Conservation (phyloP, 2,888 invertebrate genomes). For the Seladonia tumulorum region DNA sequence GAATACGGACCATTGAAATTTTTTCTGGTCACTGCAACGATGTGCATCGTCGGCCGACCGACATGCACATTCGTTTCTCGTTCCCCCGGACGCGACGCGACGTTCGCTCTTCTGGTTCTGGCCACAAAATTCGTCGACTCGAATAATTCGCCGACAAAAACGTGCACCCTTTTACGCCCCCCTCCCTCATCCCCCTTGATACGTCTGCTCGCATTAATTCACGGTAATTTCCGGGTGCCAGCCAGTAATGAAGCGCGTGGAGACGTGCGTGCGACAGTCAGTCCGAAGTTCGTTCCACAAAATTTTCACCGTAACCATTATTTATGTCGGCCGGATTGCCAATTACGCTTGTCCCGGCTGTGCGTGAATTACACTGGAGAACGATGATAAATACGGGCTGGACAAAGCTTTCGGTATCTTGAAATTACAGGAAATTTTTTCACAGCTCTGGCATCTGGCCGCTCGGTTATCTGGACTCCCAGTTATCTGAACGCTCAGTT, state of each 20-base stretch:
- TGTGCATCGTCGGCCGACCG: background rate
- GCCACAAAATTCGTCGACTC: constrained; percentile 12
- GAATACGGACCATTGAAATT: background rate
- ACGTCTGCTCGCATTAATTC: constrained; percentile 38
- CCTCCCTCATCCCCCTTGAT: background rate
- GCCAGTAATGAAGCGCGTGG: constrained; percentile 39
- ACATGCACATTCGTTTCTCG: constrained; percentile 15
- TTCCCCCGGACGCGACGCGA: background rate
- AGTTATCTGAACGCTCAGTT: too few relatives aligned
- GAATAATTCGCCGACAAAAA: constrained; percentile 33
- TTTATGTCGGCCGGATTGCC: constrained; percentile 32
- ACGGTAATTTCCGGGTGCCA: constrained; percentile 34
- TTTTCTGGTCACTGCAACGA: background rate
- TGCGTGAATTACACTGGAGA: background rate
- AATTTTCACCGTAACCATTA: constrained; percentile 25
- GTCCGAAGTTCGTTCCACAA: constrained; percentile 14
- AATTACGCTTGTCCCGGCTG: constrained; percentile 21
- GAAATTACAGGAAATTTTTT: background rate
- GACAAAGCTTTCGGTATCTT: background rate
- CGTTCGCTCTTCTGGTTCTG: background rate
- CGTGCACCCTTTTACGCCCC: background rate
- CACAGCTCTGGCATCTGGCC: too few relatives aligned
- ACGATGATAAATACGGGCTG: background rate
- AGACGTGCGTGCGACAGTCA: constrained; percentile 7
- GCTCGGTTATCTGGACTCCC: background rate